phyloP scores from a whole-genome alignment of 2,888 invertebrate species.

The Frankliniella intonsa region DNA sequence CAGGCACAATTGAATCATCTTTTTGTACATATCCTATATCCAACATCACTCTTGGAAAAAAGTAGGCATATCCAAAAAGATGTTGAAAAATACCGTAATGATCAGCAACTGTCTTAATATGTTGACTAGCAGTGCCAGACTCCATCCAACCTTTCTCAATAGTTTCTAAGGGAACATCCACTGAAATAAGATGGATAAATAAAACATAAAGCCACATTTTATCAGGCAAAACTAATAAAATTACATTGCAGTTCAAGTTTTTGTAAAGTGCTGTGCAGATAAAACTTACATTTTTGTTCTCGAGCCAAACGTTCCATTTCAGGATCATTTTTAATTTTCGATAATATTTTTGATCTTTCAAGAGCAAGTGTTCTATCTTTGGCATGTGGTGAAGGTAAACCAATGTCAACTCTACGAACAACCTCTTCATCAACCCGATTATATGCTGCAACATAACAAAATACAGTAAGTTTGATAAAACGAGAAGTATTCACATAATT shows the following conservation, averaged over 20 bases:
- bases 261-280: slow-evolving; percentile 41
- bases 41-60: slow-evolving; percentile 68
- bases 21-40: slow-evolving; percentile 58
- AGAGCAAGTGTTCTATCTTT: slow-evolving; percentile 39
- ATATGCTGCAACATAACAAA: slow-evolving; percentile 45
- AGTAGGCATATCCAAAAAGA: slow-evolving; percentile 82
- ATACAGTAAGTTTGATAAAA: background rate
- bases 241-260: background rate
- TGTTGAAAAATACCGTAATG: slow-evolving; percentile 85
- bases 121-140: slow-evolving; percentile 56
- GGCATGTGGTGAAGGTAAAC: slow-evolving; percentile 50
- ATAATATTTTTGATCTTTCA: slow-evolving; percentile 54
- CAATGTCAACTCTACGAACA: slow-evolving; percentile 59
- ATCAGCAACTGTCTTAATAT: slow-evolving; percentile 67
- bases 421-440: slow-evolving; percentile 54
- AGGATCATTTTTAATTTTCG: slow-evolving; percentile 51
- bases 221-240: slow-evolving; percentile 23
- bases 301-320: slow-evolving; percentile 62
- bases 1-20: slow-evolving; percentile 58
- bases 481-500: background rate
- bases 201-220: slow-evolving; percentile 25
- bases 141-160: slow-evolving; percentile 62
- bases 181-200: slow-evolving; percentile 44
- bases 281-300: slow-evolving; percentile 53
- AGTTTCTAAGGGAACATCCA: slow-evolving; percentile 62